A percentile compares a stretch with the other conserved stretches of the same genome.
phyloP scores from a whole-genome alignment of 2,797 vertebrate genomes.

The Lagocephalus sceleratus region DNA sequence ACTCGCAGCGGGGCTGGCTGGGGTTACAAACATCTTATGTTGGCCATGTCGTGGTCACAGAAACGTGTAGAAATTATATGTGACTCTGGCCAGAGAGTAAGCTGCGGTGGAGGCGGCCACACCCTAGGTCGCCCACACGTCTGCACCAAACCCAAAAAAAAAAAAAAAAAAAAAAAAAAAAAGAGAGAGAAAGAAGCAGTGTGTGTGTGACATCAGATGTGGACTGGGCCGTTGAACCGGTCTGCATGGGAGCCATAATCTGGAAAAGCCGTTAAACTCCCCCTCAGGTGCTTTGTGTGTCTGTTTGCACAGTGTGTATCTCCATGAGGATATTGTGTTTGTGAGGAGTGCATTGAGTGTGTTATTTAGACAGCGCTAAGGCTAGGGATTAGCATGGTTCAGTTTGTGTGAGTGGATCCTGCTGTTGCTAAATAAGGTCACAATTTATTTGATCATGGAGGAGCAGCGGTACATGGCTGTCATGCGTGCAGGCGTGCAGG shows the following conservation, averaged over 20 bases:
- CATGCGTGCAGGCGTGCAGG: constrained; percentile 2
- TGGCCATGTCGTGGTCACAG: constrained; percentile 71
- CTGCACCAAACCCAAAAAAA: constrained; percentile 26
- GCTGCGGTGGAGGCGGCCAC: constrained; percentile 65
- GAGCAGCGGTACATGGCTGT: constrained; percentile 2
- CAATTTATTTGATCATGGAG: constrained; percentile 6
- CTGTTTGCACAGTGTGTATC: constrained; percentile 46
- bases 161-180: not conserved
- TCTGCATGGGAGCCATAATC: constrained; percentile 46
- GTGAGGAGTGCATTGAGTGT: constrained; percentile 26
- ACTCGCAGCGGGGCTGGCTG: constrained; percentile 36
- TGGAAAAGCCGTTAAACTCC: constrained; percentile 64
- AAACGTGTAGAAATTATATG: constrained; percentile 77
- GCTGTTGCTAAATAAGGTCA: constrained; percentile 49
- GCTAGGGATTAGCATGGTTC: constrained; percentile 42
- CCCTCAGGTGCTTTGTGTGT: constrained; percentile 50
- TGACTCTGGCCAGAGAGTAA: constrained; percentile 60
- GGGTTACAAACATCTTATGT: constrained; percentile 65
- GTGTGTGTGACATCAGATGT: constrained; percentile 55
- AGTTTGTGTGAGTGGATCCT: constrained; percentile 50
- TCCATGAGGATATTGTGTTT: constrained; percentile 55
- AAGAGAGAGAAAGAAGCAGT: constrained; percentile 1
- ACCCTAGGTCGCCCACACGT: constrained; percentile 68
- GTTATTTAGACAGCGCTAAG: constrained; percentile 41
- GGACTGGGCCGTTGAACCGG: constrained; percentile 58